Conservation (phyloP, 1,140 invertebrate genomes). For the Drosophila mojavensis region DNA sequence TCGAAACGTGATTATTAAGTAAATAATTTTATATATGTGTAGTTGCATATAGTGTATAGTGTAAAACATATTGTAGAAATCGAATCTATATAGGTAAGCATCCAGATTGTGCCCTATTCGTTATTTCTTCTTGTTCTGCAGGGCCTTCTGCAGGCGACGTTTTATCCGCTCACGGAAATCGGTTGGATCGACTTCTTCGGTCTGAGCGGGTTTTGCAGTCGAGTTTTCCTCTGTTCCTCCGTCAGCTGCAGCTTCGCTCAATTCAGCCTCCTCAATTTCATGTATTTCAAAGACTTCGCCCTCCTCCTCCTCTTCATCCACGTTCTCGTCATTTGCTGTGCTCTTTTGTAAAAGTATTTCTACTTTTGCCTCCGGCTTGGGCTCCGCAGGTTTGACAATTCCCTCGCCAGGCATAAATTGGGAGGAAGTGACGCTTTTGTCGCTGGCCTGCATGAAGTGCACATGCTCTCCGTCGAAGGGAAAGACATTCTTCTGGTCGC, state of each 20-base stretch:
- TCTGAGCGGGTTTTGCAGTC: background rate
- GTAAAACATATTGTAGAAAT: background rate
- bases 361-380: slow-evolving; percentile 31
- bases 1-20: slow-evolving; percentile 14
- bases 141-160: slow-evolving; percentile 69
- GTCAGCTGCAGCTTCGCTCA: background rate
- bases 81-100: background rate
- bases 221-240: slow-evolving; percentile 7
- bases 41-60: slow-evolving; percentile 17
- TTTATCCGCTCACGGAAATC: slow-evolving; percentile 83
- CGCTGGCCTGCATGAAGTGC: slow-evolving; percentile 77
- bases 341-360: slow-evolving; percentile 36
- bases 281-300: slow-evolving; percentile 28
- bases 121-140: slow-evolving; percentile 79
- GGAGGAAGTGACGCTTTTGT: slow-evolving; percentile 76
- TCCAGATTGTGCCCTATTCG: background rate
- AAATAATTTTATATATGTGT: background rate
- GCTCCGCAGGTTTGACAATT: slow-evolving; percentile 16
- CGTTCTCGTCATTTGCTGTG: background rate
- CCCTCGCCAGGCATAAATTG: slow-evolving; percentile 66
- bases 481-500: slow-evolving; percentile 76
- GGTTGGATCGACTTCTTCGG: slow-evolving; percentile 55
- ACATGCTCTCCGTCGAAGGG: slow-evolving; percentile 76
- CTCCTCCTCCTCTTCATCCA: slow-evolving; percentile 14
- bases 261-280: slow-evolving; percentile 31